These are phyloP conservation scores for Promerops cafer DNA, from an alignment of 2,113 vertebrate species.

Conservation along the genomic window DNA sequence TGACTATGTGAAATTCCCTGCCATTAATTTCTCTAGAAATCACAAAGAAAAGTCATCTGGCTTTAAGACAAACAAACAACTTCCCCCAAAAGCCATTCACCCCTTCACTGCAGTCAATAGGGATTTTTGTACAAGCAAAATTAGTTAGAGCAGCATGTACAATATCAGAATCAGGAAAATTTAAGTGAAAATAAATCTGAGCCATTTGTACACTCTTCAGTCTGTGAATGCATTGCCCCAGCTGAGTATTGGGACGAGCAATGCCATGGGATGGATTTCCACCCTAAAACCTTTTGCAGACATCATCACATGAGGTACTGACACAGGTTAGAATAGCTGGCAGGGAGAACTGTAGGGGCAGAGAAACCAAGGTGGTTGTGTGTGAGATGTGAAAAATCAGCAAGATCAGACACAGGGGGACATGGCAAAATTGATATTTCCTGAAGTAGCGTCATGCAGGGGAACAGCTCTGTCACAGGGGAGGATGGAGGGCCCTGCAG, in stretches of 20 bases:
- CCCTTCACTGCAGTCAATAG: not conserved
- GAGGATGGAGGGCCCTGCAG: not conserved
- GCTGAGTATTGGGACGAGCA: fast-evolving
- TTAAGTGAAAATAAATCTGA: not conserved
- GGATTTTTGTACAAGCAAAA: not conserved
- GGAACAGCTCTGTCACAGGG: not conserved
- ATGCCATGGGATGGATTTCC: not conserved
- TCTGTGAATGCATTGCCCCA: not conserved
- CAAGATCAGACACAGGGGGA: fast-evolving
- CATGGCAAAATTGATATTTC: not conserved
- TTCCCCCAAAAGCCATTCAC: not conserved
- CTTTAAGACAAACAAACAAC: not conserved
- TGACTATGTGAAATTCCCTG: not conserved
- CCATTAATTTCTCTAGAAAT: not conserved
- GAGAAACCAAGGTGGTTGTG: fast-evolving
- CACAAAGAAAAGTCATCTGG: not conserved
- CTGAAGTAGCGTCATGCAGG: not conserved
- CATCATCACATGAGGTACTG: not conserved
- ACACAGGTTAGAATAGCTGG: not conserved
- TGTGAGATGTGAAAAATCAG: not conserved
- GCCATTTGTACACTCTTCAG: not conserved
- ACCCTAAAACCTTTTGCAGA: not conserved
- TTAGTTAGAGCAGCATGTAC: not conserved
- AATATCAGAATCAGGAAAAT: not conserved
- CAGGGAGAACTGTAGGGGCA: not conserved